Base-by-base conservation (phyloP, 1,140 invertebrate species). In the Drosophila murphyi region DNA sequence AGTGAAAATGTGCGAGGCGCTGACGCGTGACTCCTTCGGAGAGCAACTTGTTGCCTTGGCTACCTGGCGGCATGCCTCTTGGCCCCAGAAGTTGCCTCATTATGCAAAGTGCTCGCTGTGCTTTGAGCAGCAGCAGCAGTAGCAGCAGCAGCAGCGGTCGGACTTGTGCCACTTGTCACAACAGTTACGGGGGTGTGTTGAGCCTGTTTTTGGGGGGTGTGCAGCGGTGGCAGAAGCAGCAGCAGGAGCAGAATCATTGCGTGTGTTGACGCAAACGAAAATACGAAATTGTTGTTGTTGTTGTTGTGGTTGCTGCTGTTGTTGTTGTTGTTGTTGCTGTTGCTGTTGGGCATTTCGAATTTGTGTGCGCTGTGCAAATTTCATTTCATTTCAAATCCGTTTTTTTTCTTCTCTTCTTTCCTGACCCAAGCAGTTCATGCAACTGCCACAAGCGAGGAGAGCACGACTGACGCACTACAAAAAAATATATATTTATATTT, bases 1-100 rank as follows among this genome's bases (percentile, higher is more conserved):
- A 76, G 73, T 76, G 73, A 64, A 71, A 76, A 87, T 82, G 80
- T 74, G 83, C 56, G 60, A 80, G 76, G 83, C 83, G 83, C 82
- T 82, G 76, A 87, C 75, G 83, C 83, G 83, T 87, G 76, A 74
- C 79, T 76, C 67, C 73, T 64, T 59, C 10, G 37, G 73, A 54
- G 52, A 76, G 39, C 73, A 76, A 78, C 76, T 78, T 78, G 76
- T 76, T 78, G 68, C 73, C 73, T 76, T 75, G 60, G 72, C 64
- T 68, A 73, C 71, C 4, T 41, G 56, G 35, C 39, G 56, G 56
- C 56, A 60, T 60, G 56, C 56, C 60, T 48, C 51, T 41, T 61
- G 20, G 52, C 47, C 41, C 12, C 60, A 60, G 39, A 68, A 77
- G 64, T 72, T 76, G 73, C 61, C 83, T 87, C 83, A 87, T 87